Evolutionary conservation across 2,888 invertebrate genomes (phyloP).

Genomic region (Agrotis puta): DNA sequence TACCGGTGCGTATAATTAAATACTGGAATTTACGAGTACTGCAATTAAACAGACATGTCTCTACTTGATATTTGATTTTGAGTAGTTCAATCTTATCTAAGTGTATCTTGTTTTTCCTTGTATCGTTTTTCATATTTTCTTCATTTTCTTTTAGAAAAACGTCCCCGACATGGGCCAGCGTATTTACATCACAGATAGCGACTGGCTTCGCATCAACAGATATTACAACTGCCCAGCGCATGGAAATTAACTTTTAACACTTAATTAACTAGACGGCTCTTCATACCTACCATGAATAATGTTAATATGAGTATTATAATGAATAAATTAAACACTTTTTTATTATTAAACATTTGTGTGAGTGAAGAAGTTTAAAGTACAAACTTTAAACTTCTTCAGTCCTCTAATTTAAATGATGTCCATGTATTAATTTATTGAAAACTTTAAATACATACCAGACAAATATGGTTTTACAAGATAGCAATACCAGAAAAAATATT

Average conservation of each 20-base stretch:
- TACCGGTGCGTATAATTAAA: conserved; percentile 5
- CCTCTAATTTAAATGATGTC: not conserved
- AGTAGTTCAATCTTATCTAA: not conserved
- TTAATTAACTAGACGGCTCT: no score
- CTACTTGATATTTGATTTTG: not conserved
- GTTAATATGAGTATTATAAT: not conserved
- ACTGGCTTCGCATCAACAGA: conserved; percentile 73
- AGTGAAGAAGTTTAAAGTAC: no score
- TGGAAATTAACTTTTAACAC: conserved; percentile 52
- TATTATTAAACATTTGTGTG: no score
- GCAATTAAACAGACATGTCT: not conserved
- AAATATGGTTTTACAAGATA: no score
- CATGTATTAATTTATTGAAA: no score
- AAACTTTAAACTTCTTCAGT: no score
- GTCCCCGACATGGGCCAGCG: conserved; percentile 75
- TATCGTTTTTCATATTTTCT: not conserved
- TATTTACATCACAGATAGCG: conserved; percentile 71
- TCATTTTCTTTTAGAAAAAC: conserved; percentile 49
- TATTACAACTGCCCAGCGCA: conserved; percentile 73
- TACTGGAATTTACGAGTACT: not conserved
- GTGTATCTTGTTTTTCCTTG: not conserved
- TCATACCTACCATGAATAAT: conserved; percentile 5
- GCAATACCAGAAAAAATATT: no score
- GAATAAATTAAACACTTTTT: conserved; percentile 20
- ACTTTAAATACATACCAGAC: no score